Evolutionary conservation across 2,797 vertebrate species (phyloP).

Genomic region (Characodon lateralis): DNA sequence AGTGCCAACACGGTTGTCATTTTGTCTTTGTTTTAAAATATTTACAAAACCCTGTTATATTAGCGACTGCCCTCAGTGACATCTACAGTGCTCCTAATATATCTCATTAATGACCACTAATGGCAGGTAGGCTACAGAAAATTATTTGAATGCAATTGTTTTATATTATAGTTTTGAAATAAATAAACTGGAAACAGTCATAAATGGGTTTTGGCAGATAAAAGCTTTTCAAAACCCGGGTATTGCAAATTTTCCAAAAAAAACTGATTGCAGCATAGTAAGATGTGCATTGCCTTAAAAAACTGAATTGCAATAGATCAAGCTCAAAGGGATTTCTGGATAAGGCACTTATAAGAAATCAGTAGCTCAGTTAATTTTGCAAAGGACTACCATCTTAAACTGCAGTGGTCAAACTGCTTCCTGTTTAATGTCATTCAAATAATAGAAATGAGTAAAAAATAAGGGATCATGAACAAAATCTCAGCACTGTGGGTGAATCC

Average conservation of each 20-base stretch:
- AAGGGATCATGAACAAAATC: constrained; percentile 28
- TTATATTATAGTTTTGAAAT: neutral
- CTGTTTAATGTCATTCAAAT: constrained; percentile 42
- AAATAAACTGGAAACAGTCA: neutral
- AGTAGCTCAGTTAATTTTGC: neutral
- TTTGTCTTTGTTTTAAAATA: no score
- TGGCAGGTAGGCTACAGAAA: neutral
- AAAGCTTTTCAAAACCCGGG: neutral
- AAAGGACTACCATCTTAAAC: neutral
- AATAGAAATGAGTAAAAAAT: constrained; percentile 40
- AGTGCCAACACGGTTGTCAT: no score
- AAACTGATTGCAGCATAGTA: neutral
- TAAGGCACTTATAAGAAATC: neutral
- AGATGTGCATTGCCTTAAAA: neutral
- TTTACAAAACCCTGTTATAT: neutral
- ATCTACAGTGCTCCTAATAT: neutral
- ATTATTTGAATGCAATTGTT: neutral
- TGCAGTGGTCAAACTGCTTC: neutral
- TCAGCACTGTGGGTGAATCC: constrained; percentile 30
- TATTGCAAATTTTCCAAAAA: neutral
- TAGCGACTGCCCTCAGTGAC: neutral
- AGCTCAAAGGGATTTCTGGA: neutral
- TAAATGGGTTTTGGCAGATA: neutral
- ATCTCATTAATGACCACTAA: neutral
- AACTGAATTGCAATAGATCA: neutral